Conservation (phyloP, 2,113 vertebrate genomes). For the Platysternon megacephalum region DNA sequence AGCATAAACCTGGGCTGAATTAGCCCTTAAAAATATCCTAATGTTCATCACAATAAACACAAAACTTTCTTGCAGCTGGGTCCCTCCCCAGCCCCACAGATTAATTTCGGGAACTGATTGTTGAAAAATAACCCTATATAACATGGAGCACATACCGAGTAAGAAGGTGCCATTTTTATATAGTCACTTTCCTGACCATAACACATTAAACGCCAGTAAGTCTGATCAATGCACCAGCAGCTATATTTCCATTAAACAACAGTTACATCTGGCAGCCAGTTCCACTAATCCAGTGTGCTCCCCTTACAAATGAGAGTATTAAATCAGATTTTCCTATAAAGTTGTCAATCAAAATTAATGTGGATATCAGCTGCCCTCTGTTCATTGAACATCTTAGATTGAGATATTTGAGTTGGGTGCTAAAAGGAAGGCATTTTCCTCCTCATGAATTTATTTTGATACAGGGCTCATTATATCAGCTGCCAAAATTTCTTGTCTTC, state of each 20-base stretch:
- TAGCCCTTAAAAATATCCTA: not conserved
- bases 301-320: not conserved
- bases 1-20: not conserved
- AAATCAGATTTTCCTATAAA: slow-evolving; percentile 35
- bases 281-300: not conserved
- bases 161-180: not conserved
- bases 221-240: not conserved
- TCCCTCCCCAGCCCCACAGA: not conserved
- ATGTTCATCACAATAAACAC: not conserved
- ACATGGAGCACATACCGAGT: not conserved
- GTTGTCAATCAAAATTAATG: slow-evolving; percentile 45
- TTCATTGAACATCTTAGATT: slow-evolving; percentile 26
- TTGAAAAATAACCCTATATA: not conserved
- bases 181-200: not conserved
- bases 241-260: not conserved
- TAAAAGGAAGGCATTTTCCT: slow-evolving; percentile 43
- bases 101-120: not conserved
- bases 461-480: slow-evolving; percentile 9
- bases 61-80: not conserved
- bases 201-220: not conserved
- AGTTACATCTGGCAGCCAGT: slow-evolving; percentile 19
- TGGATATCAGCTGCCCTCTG: slow-evolving; percentile 13
- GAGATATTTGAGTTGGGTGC: slow-evolving; percentile 38
- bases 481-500: slow-evolving; percentile 44
- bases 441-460: slow-evolving; percentile 52